phyloP scores from a whole-genome alignment of 2,888 invertebrate genomes.

The Chesias legatella region DNA sequence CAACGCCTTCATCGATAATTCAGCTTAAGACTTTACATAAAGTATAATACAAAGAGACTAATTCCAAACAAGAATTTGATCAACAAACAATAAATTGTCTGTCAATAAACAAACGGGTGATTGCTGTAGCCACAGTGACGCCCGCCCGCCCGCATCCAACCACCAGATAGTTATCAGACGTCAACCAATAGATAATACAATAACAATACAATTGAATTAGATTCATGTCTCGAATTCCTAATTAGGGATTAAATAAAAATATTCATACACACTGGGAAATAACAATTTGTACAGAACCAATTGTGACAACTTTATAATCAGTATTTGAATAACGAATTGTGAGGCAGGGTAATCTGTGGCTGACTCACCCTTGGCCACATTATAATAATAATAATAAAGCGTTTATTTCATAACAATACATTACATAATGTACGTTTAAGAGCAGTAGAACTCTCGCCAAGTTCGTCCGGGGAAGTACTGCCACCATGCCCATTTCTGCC shows the following conservation, averaged over 20 bases:
- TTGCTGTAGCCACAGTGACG: conserved; percentile 30
- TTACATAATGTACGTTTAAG: no score
- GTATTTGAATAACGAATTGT: conserved; percentile 5
- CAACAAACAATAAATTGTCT: conserved; percentile 25
- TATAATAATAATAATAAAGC: no score
- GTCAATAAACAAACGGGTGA: conserved; percentile 12
- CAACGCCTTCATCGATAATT: conserved; percentile 4
- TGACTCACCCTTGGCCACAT: no score
- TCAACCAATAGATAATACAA: conserved; percentile 38
- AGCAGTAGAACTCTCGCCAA: no score
- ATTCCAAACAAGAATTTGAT: conserved; percentile 21
- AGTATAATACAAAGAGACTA: conserved; percentile 11
- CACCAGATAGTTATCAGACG: conserved; percentile 46
- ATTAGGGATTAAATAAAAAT: conserved; percentile 35
- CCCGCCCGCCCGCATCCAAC: conserved; percentile 63
- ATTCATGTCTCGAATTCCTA: conserved; percentile 33
- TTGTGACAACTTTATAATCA: conserved; percentile 7
- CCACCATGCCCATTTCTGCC: no score
- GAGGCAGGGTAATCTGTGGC: no score
- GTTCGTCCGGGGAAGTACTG: no score
- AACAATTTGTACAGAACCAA: conserved; percentile 18
- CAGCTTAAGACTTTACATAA: conserved; percentile 5
- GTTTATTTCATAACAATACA: no score
- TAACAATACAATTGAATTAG: conserved; percentile 42
- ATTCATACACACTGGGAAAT: conserved; percentile 28